A percentile compares a stretch with the other conserved stretches of the same genome.
phyloP scores from a whole-genome alignment of 1,140 invertebrate species.

The Campoletis sonorensis region DNA sequence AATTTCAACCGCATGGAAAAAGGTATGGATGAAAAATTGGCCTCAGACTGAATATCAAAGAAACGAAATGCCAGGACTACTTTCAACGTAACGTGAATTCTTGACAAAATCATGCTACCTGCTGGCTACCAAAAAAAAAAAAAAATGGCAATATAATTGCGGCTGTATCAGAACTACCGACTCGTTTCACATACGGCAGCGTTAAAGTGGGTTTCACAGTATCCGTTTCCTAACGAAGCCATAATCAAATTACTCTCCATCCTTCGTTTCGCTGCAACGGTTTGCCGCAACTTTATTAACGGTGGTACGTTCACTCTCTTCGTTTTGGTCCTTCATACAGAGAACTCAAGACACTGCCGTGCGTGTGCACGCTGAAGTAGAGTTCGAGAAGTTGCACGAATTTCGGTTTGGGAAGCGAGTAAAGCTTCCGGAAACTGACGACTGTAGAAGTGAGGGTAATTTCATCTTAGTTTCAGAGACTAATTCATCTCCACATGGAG shows the following conservation, averaged over 20 bases:
- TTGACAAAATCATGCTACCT: background rate
- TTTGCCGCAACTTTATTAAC: background rate
- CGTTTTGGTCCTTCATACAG: background rate
- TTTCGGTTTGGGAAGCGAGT: background rate
- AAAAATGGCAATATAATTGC: background rate
- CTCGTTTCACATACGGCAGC: background rate
- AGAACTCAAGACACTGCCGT: background rate
- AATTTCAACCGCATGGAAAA: too few species aligned
- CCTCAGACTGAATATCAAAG: too few species aligned
- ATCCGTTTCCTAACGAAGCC: slow-evolving; percentile 19
- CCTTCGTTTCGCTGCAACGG: background rate
- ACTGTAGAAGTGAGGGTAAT: background rate
- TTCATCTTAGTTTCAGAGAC: background rate
- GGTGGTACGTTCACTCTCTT: background rate
- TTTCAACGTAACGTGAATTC: background rate
- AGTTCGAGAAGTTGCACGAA: background rate
- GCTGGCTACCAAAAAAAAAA: background rate
- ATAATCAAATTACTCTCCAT: slow-evolving; percentile 1
- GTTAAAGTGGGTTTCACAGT: background rate
- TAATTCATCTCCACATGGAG: background rate
- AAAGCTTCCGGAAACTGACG: background rate
- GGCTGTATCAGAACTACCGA: background rate
- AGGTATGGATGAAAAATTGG: too few species aligned
- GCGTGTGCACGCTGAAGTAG: background rate
- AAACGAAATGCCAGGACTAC: too few species aligned